Evolutionary conservation across 2,888 invertebrate species (phyloP).

Genomic region (Sepiola atlantica): DNA sequence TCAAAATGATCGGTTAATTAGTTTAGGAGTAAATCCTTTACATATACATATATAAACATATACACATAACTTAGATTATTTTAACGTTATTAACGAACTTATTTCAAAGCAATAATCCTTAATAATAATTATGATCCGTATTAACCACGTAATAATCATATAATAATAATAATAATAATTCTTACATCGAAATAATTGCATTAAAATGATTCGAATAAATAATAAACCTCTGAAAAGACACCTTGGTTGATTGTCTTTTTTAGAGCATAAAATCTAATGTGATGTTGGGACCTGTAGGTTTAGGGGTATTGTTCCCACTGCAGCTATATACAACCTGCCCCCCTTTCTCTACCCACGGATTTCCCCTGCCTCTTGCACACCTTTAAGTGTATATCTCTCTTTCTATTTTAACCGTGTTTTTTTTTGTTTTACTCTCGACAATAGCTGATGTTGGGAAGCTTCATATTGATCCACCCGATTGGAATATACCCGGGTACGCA

Average conservation of each 20-base stretch:
- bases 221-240: too few relatives aligned
- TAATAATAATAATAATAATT: too few relatives aligned
- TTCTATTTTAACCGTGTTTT: neutral
- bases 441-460: neutral
- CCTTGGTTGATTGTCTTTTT: neutral
- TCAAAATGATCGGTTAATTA: too few relatives aligned
- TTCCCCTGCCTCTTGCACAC: neutral
- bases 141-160: too few relatives aligned
- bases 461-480: neutral
- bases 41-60: too few relatives aligned
- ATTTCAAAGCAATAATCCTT: too few relatives aligned
- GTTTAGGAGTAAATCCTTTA: too few relatives aligned
- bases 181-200: too few relatives aligned
- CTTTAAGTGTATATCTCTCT: neutral
- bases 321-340: neutral
- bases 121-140: too few relatives aligned
- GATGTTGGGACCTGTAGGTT: neutral
- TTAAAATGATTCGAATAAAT: too few relatives aligned
- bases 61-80: too few relatives aligned
- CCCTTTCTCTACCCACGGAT: neutral
- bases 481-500: constrained; percentile 32
- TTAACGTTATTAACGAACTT: too few relatives aligned
- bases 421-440: neutral
- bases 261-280: neutral
- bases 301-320: neutral